A percentile compares a stretch with the other conserved stretches of the same genome.
These are phyloP conservation scores for Dascyllus trimaculatus DNA, from an alignment of 2,113 vertebrate species.

Conservation along the genomic window DNA sequence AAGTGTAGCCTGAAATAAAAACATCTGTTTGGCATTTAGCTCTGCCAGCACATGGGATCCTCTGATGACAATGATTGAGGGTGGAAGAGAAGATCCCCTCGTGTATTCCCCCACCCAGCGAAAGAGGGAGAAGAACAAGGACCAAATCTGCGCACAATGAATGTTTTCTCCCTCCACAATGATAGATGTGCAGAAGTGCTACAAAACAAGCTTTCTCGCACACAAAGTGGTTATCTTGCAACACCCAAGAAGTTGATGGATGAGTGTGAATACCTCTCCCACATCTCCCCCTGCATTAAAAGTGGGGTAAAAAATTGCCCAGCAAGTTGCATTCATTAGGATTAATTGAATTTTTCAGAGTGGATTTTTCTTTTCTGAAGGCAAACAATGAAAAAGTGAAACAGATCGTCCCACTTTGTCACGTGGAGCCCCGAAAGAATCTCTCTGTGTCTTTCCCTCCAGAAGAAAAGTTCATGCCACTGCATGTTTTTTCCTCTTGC, in stretches of 20 bases:
- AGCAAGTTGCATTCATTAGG: constrained; percentile 30
- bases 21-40: constrained; percentile 84
- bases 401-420: constrained; percentile 57
- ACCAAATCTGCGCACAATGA: constrained; percentile 28
- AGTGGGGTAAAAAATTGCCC: constrained; percentile 7
- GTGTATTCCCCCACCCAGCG: constrained; percentile 20
- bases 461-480: constrained; percentile 73
- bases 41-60: constrained; percentile 72
- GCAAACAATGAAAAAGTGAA: constrained; percentile 62
- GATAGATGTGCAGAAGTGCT: constrained; percentile 58
- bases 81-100: constrained; percentile 58
- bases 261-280: background rate
- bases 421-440: constrained; percentile 65
- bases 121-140: constrained; percentile 17
- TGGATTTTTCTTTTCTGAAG: background rate
- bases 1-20: constrained; percentile 78
- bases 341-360: constrained; percentile 42
- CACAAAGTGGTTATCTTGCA: constrained; percentile 35
- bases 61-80: constrained; percentile 78
- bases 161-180: constrained; percentile 40
- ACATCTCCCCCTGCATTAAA: constrained; percentile 2
- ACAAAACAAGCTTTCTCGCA: constrained; percentile 44
- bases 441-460: constrained; percentile 45
- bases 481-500: constrained; percentile 67
- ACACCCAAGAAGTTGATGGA: constrained; percentile 23